phyloP scores from a whole-genome alignment of 2,797 vertebrate species.

The Argentina silus region DNA sequence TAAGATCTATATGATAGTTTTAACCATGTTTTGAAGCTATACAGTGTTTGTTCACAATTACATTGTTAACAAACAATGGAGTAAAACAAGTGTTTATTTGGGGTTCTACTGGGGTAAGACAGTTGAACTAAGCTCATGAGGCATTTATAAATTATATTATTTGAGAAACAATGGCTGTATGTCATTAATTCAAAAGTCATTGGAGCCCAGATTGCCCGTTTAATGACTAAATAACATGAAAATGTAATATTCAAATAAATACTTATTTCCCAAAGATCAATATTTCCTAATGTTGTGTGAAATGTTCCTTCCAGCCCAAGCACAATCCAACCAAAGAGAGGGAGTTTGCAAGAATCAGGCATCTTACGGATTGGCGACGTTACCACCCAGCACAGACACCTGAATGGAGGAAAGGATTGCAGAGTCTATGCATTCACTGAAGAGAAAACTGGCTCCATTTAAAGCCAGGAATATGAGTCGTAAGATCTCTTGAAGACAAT shows the following conservation, averaged over 20 bases:
- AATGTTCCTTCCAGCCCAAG: slow-evolving; percentile 53
- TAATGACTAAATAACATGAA: not conserved
- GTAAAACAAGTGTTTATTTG: not conserved
- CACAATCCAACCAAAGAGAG: slow-evolving; percentile 56
- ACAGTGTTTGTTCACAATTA: not conserved
- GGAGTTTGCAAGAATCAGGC: slow-evolving; percentile 38
- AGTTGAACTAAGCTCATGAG: not conserved
- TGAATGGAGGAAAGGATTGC: slow-evolving; percentile 40
- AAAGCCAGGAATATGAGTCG: slow-evolving; percentile 23
- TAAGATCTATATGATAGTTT: no score
- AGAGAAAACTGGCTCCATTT: slow-evolving; percentile 50
- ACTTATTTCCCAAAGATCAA: not conserved
- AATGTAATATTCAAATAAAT: not conserved
- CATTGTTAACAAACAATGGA: not conserved
- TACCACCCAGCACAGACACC: slow-evolving; percentile 28
- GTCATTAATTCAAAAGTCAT: not conserved
- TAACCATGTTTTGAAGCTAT: no score
- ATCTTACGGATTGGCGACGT: slow-evolving; percentile 19
- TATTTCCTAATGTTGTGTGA: not conserved
- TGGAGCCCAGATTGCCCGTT: no score
- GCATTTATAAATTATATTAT: not conserved
- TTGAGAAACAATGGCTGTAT: not conserved
- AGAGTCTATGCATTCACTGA: slow-evolving; percentile 25
- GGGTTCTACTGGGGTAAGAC: not conserved
- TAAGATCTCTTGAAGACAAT: not conserved